Evolutionary conservation across 2,888 invertebrate genomes (phyloP).

Genomic region (Standfussiana lucernea): DNA sequence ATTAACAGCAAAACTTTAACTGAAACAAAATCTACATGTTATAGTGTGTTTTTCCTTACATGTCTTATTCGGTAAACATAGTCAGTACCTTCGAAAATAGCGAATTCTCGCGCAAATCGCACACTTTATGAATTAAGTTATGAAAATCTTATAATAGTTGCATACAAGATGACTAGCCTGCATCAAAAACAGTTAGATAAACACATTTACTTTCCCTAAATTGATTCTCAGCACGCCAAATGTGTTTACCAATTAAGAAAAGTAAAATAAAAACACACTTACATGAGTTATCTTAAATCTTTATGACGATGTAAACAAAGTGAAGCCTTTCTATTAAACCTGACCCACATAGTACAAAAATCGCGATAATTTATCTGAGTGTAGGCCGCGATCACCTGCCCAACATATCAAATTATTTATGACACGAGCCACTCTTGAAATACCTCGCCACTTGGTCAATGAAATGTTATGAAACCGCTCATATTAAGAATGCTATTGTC

Average conservation of each 20-base stretch:
- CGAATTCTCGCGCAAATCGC: not conserved
- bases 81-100: not conserved
- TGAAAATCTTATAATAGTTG: not conserved
- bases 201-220: not conserved
- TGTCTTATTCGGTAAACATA: constrained; percentile 3
- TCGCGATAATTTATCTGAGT: constrained; percentile 56
- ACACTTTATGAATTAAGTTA: no score
- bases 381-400: constrained; percentile 56
- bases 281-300: constrained; percentile 38
- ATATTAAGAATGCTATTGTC: constrained; percentile 53
- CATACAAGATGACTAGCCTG: not conserved
- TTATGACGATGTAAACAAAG: constrained; percentile 48
- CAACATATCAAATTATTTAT: constrained; percentile 64
- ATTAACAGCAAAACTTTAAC: constrained; percentile 6
- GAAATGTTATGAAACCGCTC: constrained; percentile 59
- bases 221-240: not conserved
- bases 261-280: not conserved
- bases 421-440: constrained; percentile 55
- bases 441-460: constrained; percentile 55
- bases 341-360: constrained; percentile 72
- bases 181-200: not conserved
- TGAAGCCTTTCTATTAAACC: constrained; percentile 71
- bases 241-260: constrained; percentile 10
- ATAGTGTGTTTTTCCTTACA: not conserved
- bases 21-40: constrained; percentile 9